Percentiles rank a stretch among this genome's conserved stretches.
Evolutionary conservation across 2,888 invertebrate species (phyloP).

Genomic region (Agrochola litura): DNA sequence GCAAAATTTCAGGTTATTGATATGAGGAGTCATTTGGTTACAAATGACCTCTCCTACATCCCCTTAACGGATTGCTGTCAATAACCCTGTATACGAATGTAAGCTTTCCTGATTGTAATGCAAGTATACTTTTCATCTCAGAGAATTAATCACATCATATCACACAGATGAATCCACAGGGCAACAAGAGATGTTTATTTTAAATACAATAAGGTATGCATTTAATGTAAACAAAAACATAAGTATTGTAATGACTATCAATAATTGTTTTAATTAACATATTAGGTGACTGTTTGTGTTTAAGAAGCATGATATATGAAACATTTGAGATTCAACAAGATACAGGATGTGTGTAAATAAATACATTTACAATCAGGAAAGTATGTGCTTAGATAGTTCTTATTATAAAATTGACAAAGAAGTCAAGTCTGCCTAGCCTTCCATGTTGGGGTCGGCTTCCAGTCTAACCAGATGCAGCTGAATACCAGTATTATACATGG

Average conservation of each 20-base stretch:
- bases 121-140: not conserved
- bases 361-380: not conserved
- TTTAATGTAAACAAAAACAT: not conserved
- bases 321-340: slow-evolving; percentile 2
- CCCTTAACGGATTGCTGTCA: no score
- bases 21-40: no score
- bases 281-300: slow-evolving; percentile 1
- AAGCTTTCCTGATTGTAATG: slow-evolving; percentile 1
- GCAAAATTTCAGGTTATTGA: no score
- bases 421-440: no score
- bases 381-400: not conserved
- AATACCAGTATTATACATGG: no score
- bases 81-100: not conserved
- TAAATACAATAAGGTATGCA: slow-evolving; percentile 24
- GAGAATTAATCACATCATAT: not conserved
- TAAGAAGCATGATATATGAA: not conserved
- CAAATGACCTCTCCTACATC: no score
- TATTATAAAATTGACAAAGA: no score
- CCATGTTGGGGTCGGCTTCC: no score
- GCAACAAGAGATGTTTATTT: slow-evolving; percentile 3
- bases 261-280: not conserved
- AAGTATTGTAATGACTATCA: not conserved
- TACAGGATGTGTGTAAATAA: not conserved
- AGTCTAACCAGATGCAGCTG: no score
- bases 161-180: slow-evolving; percentile 9